phyloP scores from a whole-genome alignment of 2,888 invertebrate species.

The Nasonia oneida region DNA sequence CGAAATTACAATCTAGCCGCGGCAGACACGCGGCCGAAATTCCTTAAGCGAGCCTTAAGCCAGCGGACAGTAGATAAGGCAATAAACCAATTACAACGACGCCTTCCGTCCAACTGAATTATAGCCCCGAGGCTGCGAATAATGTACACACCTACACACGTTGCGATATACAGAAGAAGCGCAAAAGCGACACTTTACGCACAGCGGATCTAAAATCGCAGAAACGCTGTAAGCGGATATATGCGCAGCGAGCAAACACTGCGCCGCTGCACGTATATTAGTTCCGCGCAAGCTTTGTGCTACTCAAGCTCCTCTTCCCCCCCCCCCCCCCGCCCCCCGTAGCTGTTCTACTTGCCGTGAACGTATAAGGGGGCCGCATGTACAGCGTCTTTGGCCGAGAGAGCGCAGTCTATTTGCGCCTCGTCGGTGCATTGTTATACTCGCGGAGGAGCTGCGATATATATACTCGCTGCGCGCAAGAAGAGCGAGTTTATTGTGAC shows the following conservation, averaged over 20 bases:
- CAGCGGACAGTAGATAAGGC: conserved; percentile 28
- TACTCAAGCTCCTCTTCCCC: not conserved
- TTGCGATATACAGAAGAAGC: not conserved
- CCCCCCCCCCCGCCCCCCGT: not conserved
- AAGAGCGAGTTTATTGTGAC: not conserved
- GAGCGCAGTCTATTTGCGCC: not conserved
- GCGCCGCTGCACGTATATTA: not conserved
- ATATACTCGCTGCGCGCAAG: not conserved
- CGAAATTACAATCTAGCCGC: conserved; percentile 1
- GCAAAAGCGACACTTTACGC: not conserved
- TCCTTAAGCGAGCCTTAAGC: not conserved
- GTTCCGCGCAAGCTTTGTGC: not conserved
- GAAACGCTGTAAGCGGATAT: not conserved
- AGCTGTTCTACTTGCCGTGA: not conserved
- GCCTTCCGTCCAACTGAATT: conserved; percentile 37
- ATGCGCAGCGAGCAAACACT: not conserved
- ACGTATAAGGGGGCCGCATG: too few species aligned
- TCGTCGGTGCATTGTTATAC: not conserved
- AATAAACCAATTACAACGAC: conserved; percentile 57
- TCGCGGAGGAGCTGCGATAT: not conserved
- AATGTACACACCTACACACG: not conserved
- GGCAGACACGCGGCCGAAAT: not conserved
- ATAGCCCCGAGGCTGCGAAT: not conserved
- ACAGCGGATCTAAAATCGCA: not conserved
- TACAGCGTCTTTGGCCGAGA: not conserved